Conservation (phyloP, 2,113 vertebrate species). For the Eolophus roseicapilla region DNA sequence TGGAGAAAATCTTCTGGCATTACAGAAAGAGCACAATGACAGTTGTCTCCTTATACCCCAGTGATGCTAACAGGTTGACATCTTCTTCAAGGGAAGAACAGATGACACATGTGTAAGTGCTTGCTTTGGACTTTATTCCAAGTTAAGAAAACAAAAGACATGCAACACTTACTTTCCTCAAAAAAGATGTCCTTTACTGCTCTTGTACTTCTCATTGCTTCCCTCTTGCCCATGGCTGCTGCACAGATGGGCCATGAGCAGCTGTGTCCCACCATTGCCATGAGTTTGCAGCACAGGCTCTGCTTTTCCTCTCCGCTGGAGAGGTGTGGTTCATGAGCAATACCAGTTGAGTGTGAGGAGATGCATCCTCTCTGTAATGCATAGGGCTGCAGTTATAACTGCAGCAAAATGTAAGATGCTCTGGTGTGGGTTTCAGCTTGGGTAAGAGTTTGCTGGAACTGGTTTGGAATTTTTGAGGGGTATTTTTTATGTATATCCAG, state of each 20-base stretch:
- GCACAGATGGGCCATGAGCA: not conserved
- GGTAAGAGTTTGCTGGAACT: not conserved
- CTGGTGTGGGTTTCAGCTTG: not conserved
- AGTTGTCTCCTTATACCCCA: not conserved
- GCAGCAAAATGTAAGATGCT: not conserved
- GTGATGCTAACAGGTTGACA: not conserved
- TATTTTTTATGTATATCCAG: not conserved
- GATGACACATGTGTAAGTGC: not conserved
- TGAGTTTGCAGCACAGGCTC: not conserved
- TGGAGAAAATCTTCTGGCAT: not conserved
- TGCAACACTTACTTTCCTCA: not conserved
- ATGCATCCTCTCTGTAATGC: not conserved
- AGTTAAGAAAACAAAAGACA: not conserved
- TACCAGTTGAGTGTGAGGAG: not conserved
- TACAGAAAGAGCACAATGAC: not conserved
- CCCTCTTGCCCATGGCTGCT: not conserved
- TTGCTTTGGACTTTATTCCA: not conserved
- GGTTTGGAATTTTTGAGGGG: not conserved
- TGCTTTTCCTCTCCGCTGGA: not conserved
- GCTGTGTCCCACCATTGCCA: rapidly evolving
- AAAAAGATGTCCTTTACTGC: not conserved
- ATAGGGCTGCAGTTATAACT: not conserved
- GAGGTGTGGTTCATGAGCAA: not conserved
- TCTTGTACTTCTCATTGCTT: not conserved
- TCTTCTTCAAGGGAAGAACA: not conserved